Percentiles rank a stretch among this genome's conserved stretches.
These are phyloP conservation scores for Ciconia boyciana DNA, from an alignment of 2,113 vertebrate genomes.

Conservation along the genomic window DNA sequence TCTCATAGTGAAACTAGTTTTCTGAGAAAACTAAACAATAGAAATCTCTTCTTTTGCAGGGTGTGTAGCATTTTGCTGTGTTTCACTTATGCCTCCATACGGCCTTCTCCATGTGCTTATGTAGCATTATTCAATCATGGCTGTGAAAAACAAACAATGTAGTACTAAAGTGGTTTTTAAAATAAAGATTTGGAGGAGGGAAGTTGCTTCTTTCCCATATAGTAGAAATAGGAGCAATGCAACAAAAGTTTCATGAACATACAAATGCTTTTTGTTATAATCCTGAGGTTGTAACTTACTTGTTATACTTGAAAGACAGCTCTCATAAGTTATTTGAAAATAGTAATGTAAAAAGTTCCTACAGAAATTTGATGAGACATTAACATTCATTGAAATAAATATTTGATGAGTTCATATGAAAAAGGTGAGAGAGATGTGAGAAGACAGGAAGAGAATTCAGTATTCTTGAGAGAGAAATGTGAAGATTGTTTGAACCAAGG, in stretches of 20 bases:
- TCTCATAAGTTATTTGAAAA: neutral
- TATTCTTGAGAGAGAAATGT: neutral
- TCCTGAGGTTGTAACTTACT: neutral
- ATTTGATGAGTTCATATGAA: neutral
- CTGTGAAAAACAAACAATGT: neutral
- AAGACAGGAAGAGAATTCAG: neutral
- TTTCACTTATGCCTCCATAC: neutral
- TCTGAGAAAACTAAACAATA: neutral
- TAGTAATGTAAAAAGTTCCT: neutral
- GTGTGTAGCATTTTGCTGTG: neutral
- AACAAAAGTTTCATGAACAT: neutral
- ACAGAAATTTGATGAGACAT: neutral
- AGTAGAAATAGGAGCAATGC: neutral
- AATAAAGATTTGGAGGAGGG: neutral
- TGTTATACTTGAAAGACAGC: neutral
- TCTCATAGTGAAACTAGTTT: neutral
- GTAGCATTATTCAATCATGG: neutral
- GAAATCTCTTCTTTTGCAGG: neutral
- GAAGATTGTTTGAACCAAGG: neutral
- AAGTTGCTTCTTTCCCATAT: neutral
- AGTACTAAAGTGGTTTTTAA: neutral
- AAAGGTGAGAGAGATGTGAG: neutral
- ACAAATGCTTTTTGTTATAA: neutral
- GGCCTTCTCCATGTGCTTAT: neutral
- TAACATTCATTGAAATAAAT: neutral